A percentile compares a stretch with the other conserved stretches of the same genome.
phyloP scores from a whole-genome alignment of 2,797 vertebrate species.

The Siniperca obscura region DNA sequence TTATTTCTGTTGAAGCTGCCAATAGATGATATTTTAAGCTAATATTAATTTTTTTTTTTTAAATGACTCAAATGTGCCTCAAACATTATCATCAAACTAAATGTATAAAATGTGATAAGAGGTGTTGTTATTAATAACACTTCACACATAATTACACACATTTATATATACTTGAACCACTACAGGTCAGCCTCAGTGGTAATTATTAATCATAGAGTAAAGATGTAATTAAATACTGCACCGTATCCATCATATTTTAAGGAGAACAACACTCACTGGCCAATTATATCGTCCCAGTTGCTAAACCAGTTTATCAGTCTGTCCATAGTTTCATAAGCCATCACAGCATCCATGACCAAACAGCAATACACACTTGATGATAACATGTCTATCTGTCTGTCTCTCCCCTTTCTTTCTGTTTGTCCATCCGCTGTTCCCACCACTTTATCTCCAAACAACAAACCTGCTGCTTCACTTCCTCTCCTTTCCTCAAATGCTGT shows the following conservation, averaged over 20 bases:
- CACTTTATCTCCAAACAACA: constrained; percentile 2
- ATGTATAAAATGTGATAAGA: background rate
- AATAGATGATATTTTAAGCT: constrained; percentile 1
- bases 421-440: constrained; percentile 23
- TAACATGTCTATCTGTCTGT: constrained; percentile 49
- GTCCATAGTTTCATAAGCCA: constrained; percentile 40
- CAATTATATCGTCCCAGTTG: background rate
- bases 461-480: constrained; percentile 4
- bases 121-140: background rate
- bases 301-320: constrained; percentile 46
- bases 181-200: background rate
- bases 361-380: constrained; percentile 19
- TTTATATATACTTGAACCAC: background rate
- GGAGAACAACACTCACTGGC: background rate
- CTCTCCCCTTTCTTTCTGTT: constrained; percentile 26
- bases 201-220: background rate
- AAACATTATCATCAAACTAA: background rate
- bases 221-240: background rate
- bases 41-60: background rate
- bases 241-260: background rate
- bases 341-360: constrained; percentile 39
- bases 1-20: background rate
- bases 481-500: constrained; percentile 1
- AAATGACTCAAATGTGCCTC: background rate
- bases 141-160: background rate